phyloP scores from a whole-genome alignment of 92 coral and sea anemone genomes.

The Actinostola sp. region DNA sequence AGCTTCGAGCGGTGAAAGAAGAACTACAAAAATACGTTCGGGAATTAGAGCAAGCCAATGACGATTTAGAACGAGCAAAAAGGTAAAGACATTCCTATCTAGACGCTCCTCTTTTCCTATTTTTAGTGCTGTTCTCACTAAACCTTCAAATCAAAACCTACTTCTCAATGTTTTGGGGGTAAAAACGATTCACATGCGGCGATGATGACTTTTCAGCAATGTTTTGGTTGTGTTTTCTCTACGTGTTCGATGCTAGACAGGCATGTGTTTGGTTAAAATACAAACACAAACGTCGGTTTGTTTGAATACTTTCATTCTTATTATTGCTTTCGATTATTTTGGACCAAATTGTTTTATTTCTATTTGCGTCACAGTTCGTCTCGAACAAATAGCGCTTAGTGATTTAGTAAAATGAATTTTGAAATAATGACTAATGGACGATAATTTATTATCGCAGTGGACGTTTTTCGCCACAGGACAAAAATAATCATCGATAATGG shows the following conservation, averaged over 20 bases:
- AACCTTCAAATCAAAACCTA: not conserved
- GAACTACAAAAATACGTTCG: conserved; percentile 97
- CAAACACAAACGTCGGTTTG: not conserved
- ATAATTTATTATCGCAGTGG: not conserved
- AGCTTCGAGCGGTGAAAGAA: conserved; percentile 94
- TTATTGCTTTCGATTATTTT: too few relatives aligned
- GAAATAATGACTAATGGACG: not conserved
- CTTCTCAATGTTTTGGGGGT: not conserved
- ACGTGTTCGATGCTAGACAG: conserved; percentile 6
- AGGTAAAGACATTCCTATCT: conserved; percentile 54
- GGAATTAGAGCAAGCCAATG: conserved; percentile 98
- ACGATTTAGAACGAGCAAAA: conserved; percentile 97
- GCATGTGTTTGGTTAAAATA: not conserved
- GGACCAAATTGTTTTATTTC: conserved; percentile 6
- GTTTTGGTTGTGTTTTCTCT: conserved; percentile 11
- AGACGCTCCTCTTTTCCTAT: conserved; percentile 15
- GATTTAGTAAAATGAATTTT: not conserved
- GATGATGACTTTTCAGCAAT: not conserved
- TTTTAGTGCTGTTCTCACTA: not conserved
- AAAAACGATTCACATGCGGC: not conserved
- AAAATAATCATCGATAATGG: conserved; percentile 2
- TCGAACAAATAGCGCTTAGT: too few relatives aligned
- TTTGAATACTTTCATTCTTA: not conserved
- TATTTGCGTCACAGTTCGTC: not conserved
- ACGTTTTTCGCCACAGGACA: conserved; percentile 1